Evolutionary conservation across 1,140 invertebrate species (phyloP).

Genomic region (Apocrypta bakeri): DNA sequence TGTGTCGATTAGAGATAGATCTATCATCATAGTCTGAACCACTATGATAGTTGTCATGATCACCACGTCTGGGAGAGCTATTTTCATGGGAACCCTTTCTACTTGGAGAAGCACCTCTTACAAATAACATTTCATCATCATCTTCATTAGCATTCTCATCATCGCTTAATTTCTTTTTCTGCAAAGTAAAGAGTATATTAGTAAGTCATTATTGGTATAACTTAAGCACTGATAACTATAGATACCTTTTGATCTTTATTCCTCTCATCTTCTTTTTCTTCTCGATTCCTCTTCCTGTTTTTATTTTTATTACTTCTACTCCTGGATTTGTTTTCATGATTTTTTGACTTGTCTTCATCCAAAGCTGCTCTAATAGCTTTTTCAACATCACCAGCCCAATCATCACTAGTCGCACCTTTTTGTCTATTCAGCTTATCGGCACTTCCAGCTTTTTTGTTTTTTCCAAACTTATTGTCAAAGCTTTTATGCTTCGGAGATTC

Average conservation of each 20-base stretch:
- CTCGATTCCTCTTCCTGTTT: conserved; percentile 67
- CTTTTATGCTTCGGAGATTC: conserved; percentile 62
- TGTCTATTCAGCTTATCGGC: conserved; percentile 66
- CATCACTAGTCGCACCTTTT: conserved; percentile 76
- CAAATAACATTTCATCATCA: conserved; percentile 86
- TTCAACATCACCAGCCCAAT: conserved; percentile 85
- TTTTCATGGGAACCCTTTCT: conserved; percentile 66
- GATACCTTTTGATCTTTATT: conserved; percentile 67
- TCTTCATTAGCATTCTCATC: conserved; percentile 79
- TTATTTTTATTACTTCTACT: conserved; percentile 63
- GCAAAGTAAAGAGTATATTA: conserved; percentile 38
- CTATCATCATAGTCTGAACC: conserved; percentile 68
- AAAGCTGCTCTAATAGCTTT: conserved; percentile 82
- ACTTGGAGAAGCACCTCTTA: conserved; percentile 80
- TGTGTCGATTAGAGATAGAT: conserved; percentile 62
- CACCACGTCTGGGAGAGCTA: conserved; percentile 62
- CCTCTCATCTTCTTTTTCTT: conserved; percentile 75
- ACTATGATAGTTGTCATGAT: conserved; percentile 68
- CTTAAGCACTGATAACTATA: not conserved
- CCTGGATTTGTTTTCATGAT: conserved; percentile 76
- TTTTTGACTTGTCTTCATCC: conserved; percentile 71
- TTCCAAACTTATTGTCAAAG: conserved; percentile 66
- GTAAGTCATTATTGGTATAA: conserved; percentile 29
- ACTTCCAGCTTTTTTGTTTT: conserved; percentile 62
- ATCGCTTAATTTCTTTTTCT: conserved; percentile 69